Conservation (phyloP, 2,888 invertebrate species). For the Morinoia aosen region DNA sequence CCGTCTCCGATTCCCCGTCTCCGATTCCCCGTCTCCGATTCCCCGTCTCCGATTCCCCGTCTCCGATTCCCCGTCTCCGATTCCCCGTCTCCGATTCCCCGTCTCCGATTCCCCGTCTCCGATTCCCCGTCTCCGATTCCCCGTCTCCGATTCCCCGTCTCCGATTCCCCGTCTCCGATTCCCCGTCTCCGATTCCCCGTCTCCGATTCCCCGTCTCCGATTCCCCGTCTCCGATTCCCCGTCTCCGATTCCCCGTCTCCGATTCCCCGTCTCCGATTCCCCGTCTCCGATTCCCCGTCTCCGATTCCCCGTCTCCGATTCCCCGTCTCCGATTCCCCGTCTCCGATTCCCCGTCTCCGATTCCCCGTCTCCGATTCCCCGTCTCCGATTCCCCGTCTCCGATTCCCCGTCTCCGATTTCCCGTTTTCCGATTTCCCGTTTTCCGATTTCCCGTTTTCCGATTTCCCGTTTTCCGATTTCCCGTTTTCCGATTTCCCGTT, state of each 20-base stretch:
- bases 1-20: not conserved
- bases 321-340: not conserved
- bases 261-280: not conserved
- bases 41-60: not conserved
- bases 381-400: not conserved
- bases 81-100: not conserved
- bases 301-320: no score
- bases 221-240: no score
- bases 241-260: not conserved
- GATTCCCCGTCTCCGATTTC: not conserved
- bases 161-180: not conserved
- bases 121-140: not conserved
- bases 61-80: not conserved
- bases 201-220: not conserved
- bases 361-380: not conserved
- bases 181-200: not conserved
- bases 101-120: not conserved
- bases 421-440: no score
- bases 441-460: no score
- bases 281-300: no score
- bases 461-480: no score
- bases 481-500: no score
- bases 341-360: not conserved
- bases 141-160: not conserved
- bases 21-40: not conserved